Base-by-base conservation (phyloP, 2,888 invertebrate genomes). In the Drosophila tripunctata region DNA sequence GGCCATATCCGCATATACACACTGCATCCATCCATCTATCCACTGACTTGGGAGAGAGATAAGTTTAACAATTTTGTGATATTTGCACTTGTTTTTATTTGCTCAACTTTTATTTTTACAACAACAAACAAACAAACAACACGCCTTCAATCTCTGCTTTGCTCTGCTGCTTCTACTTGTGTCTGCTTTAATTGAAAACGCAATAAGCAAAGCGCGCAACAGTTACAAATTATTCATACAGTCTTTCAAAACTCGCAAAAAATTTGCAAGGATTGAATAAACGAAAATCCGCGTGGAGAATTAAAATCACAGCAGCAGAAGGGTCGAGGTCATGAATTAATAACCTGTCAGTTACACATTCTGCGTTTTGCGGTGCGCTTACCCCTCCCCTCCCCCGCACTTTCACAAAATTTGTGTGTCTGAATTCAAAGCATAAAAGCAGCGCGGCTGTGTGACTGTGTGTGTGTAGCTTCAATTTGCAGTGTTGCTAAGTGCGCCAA, bases 1-100 rank as follows among this genome's bases (percentile, higher is more conserved):
- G 35, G 31, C 27, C n/a, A n/a, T n/a, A n/a, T n/a, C n/a, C n/a
- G n/a, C n/a, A n/a, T 22, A 52, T 57, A 15, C 2, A 22, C n/a
- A 38, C 57, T 43, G 43, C 57, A 64, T 60, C 67, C 47, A 48
- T 31, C 63, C 50, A n/a, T n/a, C n/a, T n/a, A 64, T 60, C 67
- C 47, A 48, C 35, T 68, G 54, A n/a, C n/a, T n/a, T n/a, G n/a
- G n/a, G n/a, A n/a, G n/a, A n/a, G 22, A 69, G 72, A 75, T 75
- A 72, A 58, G 14, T 52, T 69, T n/a, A 52, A 56, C 22, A 55
- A 69, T 64, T 75, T 64, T 70, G 55, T 58, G 24, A 41, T 62
- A 35, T 56, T 55, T 66, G 67, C 76, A 75, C 57, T 70, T 75
- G 75, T 50, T 67, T 50, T 67, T 71, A 58, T 62, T 74, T 58